Evolutionary conservation across 2,797 vertebrate genomes (phyloP).

Genomic region (Arnoldichthys spilopterus): DNA sequence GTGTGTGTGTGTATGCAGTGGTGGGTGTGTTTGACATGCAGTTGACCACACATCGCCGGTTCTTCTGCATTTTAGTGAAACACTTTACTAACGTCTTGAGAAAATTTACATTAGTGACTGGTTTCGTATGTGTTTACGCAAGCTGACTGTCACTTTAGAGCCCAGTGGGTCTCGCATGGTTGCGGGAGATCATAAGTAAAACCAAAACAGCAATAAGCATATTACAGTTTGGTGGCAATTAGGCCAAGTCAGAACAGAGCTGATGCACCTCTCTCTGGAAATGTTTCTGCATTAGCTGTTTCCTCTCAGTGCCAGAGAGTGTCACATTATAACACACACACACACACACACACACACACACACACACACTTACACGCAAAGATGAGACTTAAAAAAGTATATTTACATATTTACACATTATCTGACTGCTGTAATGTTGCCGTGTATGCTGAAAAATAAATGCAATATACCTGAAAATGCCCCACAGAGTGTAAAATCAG

Average conservation of each 20-base stretch:
- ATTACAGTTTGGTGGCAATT: too few relatives aligned
- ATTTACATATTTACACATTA: background rate
- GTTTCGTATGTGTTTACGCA: slow-evolving; percentile 24
- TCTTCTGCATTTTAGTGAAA: slow-evolving; percentile 7
- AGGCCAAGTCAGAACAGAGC: too few relatives aligned
- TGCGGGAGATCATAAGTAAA: background rate
- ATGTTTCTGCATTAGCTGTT: background rate
- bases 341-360: background rate
- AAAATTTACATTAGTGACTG: slow-evolving; percentile 8
- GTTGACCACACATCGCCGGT: slow-evolving; percentile 33
- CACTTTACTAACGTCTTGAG: background rate
- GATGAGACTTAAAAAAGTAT: background rate
- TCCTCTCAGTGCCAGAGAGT: background rate
- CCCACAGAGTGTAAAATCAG: too few relatives aligned
- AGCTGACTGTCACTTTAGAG: slow-evolving; percentile 13
- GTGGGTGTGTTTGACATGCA: slow-evolving; percentile 8
- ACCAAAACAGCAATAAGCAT: too few relatives aligned
- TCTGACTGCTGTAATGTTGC: background rate
- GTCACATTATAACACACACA: background rate
- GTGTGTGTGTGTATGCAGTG: background rate
- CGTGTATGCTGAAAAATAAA: background rate
- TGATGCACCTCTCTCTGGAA: background rate
- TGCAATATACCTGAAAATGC: background rate
- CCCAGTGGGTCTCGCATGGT: background rate
- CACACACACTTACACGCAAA: background rate